A percentile compares a stretch with the other conserved stretches of the same genome.
Conservation (phyloP, 1,140 invertebrate species). For the Lordiphosa mommai region DNA sequence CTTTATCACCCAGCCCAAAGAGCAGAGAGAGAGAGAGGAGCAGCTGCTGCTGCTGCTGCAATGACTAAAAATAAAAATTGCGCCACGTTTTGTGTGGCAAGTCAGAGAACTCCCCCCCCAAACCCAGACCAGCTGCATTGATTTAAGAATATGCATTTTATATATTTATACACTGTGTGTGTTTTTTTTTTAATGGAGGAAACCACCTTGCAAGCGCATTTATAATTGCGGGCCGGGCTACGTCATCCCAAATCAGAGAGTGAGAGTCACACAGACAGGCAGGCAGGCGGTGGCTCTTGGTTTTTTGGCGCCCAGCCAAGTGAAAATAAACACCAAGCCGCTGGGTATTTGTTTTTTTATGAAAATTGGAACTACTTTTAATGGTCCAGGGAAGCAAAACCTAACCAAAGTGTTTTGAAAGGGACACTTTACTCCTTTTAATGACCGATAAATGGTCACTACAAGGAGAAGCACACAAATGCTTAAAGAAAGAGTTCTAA, state of each 20-base stretch:
- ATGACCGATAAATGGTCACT: too few relatives aligned
- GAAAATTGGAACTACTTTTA: too few relatives aligned
- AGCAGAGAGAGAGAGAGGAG: conserved; percentile 3
- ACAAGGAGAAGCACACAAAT: too few relatives aligned
- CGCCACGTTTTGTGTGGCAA: conserved; percentile 19
- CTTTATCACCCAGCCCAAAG: conserved; percentile 16
- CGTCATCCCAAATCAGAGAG: background rate
- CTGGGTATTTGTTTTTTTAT: too few relatives aligned
- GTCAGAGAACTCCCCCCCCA: conserved; percentile 1
- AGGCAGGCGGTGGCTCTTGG: conserved; percentile 19
- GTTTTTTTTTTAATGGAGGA: conserved; percentile 32
- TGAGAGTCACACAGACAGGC: conserved; percentile 15
- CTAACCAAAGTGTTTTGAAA: too few relatives aligned
- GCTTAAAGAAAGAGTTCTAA: too few relatives aligned
- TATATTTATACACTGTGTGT: conserved; percentile 34
- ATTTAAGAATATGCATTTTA: conserved; percentile 17
- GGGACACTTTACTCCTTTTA: too few relatives aligned
- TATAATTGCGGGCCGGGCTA: too few relatives aligned
- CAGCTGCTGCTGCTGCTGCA: conserved; percentile 38
- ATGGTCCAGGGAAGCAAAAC: too few relatives aligned
- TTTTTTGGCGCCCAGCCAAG: conserved; percentile 27
- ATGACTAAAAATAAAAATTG: conserved; percentile 45
- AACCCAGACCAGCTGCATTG: conserved; percentile 29
- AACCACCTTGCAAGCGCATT: conserved; percentile 36
- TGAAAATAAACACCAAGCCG: conserved; percentile 3